Percentiles rank a stretch among this genome's conserved stretches.
phyloP scores from a whole-genome alignment of 2,888 invertebrate species.

The Oxyteleia sp. region DNA sequence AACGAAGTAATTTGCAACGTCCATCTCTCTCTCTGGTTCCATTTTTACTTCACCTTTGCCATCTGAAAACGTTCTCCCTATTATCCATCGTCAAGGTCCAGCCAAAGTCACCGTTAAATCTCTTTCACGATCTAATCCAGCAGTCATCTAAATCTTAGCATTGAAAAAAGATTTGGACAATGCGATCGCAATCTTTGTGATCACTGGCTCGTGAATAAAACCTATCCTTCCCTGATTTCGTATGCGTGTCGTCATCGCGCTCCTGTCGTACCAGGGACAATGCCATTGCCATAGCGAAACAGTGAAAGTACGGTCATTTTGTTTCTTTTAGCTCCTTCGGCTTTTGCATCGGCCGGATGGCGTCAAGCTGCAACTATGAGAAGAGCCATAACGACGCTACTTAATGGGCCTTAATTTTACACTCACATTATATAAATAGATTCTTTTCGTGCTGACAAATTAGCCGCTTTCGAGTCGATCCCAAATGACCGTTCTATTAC shows the following conservation, averaged over 20 bases:
- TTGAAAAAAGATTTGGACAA: slow-evolving; percentile 32
- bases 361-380: slow-evolving; percentile 58
- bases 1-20: too few species aligned
- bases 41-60: too few species aligned
- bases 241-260: slow-evolving; percentile 81
- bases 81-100: too few species aligned
- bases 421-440: slow-evolving; percentile 55
- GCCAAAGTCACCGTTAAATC: neutral
- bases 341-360: slow-evolving; percentile 55
- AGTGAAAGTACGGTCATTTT: slow-evolving; percentile 87
- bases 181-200: slow-evolving; percentile 23
- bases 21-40: too few species aligned
- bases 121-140: slow-evolving; percentile 10
- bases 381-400: slow-evolving; percentile 27
- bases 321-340: slow-evolving; percentile 60
- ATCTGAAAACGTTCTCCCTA: too few species aligned
- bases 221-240: slow-evolving; percentile 54
- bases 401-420: slow-evolving; percentile 57
- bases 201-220: slow-evolving; percentile 38
- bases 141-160: neutral
- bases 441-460: slow-evolving; percentile 37
- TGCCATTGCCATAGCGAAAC: slow-evolving; percentile 87
- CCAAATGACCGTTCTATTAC: neutral
- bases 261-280: slow-evolving; percentile 83
- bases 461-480: slow-evolving; percentile 42